A percentile compares a stretch with the other conserved stretches of the same genome.
These are phyloP conservation scores for Reticulitermes lucifugus DNA, from an alignment of 2,888 invertebrate genomes.

Conservation along the genomic window DNA sequence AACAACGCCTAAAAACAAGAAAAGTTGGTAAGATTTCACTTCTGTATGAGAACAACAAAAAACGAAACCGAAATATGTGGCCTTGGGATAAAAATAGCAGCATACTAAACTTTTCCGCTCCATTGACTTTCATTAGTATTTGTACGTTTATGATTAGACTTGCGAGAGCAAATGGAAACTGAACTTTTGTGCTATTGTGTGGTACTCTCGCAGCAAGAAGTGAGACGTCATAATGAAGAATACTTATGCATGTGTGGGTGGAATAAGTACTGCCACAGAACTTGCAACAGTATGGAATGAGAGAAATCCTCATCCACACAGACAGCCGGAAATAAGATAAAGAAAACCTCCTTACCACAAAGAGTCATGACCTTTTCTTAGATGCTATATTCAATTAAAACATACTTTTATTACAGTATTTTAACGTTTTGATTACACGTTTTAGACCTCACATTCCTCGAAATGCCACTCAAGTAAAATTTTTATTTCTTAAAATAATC, in stretches of 20 bases:
- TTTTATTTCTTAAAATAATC: no score
- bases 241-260: neutral
- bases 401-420: no score
- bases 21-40: neutral
- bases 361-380: no score
- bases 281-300: neutral
- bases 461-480: no score
- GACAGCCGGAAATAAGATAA: no score
- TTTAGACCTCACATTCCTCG: no score
- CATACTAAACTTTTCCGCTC: neutral
- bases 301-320: no score
- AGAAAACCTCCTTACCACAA: no score
- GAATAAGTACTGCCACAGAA: neutral
- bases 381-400: no score
- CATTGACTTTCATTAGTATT: neutral
- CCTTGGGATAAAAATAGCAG: constrained; percentile 1
- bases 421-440: no score
- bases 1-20: neutral
- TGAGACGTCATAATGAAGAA: neutral
- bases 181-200: neutral
- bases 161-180: neutral
- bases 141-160: neutral
- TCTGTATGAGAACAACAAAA: neutral
- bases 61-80: neutral
- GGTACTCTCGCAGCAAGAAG: constrained; percentile 9